Percentiles rank a stretch among this genome's conserved stretches.
These are phyloP conservation scores for Julus scandinavius DNA, from an alignment of 2,888 invertebrate species.

Conservation along the genomic window DNA sequence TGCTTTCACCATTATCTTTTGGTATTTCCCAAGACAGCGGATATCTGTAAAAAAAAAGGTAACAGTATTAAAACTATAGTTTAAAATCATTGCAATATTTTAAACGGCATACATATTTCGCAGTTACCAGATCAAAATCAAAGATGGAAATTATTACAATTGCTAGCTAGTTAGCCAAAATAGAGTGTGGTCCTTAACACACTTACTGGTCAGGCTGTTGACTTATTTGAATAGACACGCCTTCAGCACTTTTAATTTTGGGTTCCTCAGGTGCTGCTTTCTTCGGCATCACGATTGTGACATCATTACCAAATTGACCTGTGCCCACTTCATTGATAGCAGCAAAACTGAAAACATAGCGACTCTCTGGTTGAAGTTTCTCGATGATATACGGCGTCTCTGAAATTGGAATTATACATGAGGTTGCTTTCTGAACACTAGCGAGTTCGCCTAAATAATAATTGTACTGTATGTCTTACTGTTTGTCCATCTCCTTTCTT, in stretches of 20 bases:
- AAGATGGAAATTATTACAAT: no score
- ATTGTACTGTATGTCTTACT: not conserved
- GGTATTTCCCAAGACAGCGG: slow-evolving; percentile 87
- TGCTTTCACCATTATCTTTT: slow-evolving; percentile 88
- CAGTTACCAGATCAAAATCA: no score
- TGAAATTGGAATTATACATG: slow-evolving; percentile 60
- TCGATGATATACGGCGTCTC: slow-evolving; percentile 85
- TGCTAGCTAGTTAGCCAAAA: no score
- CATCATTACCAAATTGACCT: slow-evolving; percentile 77
- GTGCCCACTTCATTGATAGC: slow-evolving; percentile 85
- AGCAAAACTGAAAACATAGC: slow-evolving; percentile 85
- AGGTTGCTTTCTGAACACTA: not conserved
- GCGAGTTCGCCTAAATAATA: no score
- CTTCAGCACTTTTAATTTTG: slow-evolving; percentile 70
- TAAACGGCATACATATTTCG: no score
- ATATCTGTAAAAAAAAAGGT: no score
- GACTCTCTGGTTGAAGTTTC: slow-evolving; percentile 78
- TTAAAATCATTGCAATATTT: no score
- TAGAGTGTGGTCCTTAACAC: no score
- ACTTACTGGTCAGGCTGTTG: slow-evolving; percentile 35
- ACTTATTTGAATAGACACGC: not conserved
- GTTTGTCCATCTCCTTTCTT: slow-evolving; percentile 53
- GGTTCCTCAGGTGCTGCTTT: slow-evolving; percentile 81
- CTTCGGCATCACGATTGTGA: slow-evolving; percentile 78
- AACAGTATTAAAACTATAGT: no score